phyloP scores from a whole-genome alignment of 1,140 invertebrate genomes.

The Probaryconus sp. region DNA sequence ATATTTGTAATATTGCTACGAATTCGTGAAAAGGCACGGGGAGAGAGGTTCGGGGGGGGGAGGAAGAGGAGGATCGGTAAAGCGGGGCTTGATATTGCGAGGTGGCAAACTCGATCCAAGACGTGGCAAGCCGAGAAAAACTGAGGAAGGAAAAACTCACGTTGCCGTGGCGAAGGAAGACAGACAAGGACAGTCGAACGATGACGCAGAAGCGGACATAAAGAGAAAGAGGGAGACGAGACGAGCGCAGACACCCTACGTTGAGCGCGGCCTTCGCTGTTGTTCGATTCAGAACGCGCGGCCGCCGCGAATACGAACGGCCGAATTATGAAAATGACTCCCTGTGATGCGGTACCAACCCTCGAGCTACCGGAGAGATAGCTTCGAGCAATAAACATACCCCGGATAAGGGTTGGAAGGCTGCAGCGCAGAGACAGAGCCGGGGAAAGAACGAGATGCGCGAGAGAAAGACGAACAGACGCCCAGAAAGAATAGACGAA shows the following conservation, averaged over 20 bases:
- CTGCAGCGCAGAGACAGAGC: conserved; percentile 46
- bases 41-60: background rate
- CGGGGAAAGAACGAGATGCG: conserved; percentile 30
- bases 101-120: conserved; percentile 30
- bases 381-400: conserved; percentile 78
- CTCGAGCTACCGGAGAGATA: conserved; percentile 73
- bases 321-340: conserved; percentile 81
- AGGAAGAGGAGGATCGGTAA: background rate
- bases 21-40: too few species aligned
- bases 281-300: conserved; percentile 77
- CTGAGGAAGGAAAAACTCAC: conserved; percentile 24
- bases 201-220: conserved; percentile 37
- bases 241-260: background rate
- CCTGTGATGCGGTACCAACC: conserved; percentile 76
- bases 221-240: conserved; percentile 36
- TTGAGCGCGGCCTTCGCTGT: conserved; percentile 60
- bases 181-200: conserved; percentile 39
- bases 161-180: conserved; percentile 33
- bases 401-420: conserved; percentile 63
- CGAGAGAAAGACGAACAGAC: conserved; percentile 18
- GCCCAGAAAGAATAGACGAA: conserved; percentile 25
- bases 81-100: conserved; percentile 5
- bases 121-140: conserved; percentile 49
- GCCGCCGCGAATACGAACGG: conserved; percentile 79
- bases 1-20: background rate